These are phyloP conservation scores for Pardosa pseudoannulata DNA, from an alignment of 2,888 invertebrate species.

Conservation along the genomic window DNA sequence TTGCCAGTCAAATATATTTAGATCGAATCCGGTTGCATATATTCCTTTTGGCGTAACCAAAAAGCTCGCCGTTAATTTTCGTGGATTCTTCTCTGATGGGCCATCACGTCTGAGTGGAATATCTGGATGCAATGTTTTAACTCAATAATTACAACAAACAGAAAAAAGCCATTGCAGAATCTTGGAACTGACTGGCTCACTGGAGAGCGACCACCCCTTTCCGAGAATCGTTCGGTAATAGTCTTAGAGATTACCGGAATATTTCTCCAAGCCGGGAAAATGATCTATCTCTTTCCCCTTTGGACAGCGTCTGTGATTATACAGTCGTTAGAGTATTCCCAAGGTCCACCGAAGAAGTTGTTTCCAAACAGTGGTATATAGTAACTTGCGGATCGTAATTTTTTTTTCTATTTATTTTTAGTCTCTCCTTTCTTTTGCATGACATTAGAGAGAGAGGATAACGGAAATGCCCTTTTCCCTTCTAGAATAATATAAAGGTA, in stretches of 20 bases:
- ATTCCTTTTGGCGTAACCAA: too few relatives aligned
- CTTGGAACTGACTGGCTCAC: not conserved
- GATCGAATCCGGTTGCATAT: too few relatives aligned
- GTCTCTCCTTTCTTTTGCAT: not conserved
- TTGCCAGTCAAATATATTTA: too few relatives aligned
- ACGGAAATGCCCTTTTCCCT: not conserved
- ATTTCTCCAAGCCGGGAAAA: not conserved
- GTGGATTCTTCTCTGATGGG: too few relatives aligned
- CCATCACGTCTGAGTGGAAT: too few relatives aligned
- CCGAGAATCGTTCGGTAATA: not conserved
- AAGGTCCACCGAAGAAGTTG: not conserved
- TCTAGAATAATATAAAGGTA: too few relatives aligned
- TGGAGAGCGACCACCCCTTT: not conserved
- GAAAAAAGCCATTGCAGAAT: not conserved
- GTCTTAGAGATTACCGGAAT: not conserved
- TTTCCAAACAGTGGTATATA: too few relatives aligned
- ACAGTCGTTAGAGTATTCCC: not conserved
- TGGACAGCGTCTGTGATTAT: constrained; percentile 8
- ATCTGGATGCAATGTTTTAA: too few relatives aligned
- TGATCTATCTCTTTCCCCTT: not conserved
- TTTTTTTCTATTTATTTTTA: not conserved
- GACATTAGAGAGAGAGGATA: too few relatives aligned
- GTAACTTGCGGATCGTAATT: not conserved
- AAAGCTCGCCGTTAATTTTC: too few relatives aligned
- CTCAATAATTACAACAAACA: too few relatives aligned